phyloP scores from a whole-genome alignment of 2,888 invertebrate genomes.

The Stenodema calcarata region DNA sequence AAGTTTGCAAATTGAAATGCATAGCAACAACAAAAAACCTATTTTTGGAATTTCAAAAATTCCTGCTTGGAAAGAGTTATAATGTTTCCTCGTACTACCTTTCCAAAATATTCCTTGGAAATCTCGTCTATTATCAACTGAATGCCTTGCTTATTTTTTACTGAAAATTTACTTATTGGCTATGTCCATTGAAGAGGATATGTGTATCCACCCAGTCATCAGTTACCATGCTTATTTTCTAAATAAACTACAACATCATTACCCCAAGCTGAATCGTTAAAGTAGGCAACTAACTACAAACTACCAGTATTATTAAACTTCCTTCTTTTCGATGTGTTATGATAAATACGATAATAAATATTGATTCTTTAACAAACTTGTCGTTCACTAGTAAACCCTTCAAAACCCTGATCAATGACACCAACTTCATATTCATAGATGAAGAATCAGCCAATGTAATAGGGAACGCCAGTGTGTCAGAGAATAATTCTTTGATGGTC shows the following conservation, averaged over 20 bases:
- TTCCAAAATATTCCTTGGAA: neutral
- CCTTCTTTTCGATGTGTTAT: neutral
- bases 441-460: no score
- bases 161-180: neutral
- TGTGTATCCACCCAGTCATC: neutral
- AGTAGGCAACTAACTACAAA: neutral
- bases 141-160: conserved; percentile 26
- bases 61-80: neutral
- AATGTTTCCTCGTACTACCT: neutral
- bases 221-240: neutral
- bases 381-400: neutral
- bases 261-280: neutral
- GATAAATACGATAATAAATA: neutral
- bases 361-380: neutral
- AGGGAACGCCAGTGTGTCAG: no score
- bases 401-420: neutral
- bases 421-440: no score
- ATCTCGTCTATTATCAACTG: neutral
- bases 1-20: neutral
- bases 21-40: conserved; percentile 15
- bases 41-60: conserved; percentile 17
- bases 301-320: neutral
- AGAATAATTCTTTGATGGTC: no score
- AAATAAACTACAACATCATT: neutral
- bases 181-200: neutral